Base-by-base conservation (phyloP, 1,140 invertebrate species). In the Neodiprion lecontei region DNA sequence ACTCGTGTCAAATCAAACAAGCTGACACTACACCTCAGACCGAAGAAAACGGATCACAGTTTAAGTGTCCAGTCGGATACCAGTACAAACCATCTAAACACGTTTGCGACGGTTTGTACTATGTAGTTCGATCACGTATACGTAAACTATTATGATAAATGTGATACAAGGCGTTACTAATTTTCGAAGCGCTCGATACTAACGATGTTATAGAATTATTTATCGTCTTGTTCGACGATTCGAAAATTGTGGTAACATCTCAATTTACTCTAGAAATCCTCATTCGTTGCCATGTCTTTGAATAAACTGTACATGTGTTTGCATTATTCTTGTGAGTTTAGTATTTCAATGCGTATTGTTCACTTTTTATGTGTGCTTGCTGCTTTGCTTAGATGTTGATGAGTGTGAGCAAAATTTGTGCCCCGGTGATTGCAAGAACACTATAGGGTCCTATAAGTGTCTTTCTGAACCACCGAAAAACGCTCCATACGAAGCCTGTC, bases 21-120 rank as follows among this genome's bases (percentile, higher is more conserved):
- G 74, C 77, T 12, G 72, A 74, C 1, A 75, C 61, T 14, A 75
- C 70, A 10, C 81, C 81, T 9, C 11, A 48, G 7, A 28, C 70
- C 0, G 74, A 77, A 8, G 72, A 76, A 0, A 72, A 78, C 12
- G 79, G 83, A 5, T 74, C 73, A 5, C 74, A 67, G 23, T 67
- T 70, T 8, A 67, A 72, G 7, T 95, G 93, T 81, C 93, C 93
- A 1, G 66, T 82, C 40, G 94, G 94, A 12, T 95, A 92, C 79
- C 84, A 88, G 9, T 93, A 90, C 75, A 93, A 94, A 81, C 76
- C 87, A 14, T 79, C 85, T 5, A 91, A 89, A 73, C 84, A 91
- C 76, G 89, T 90, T 75, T 95, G 94, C 81, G 92, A 95, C 84
- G 94, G 94, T 95, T 88, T 84, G 87, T 83, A 70, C 50, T 40